Percentiles rank a stretch among this genome's conserved stretches.
phyloP scores from a whole-genome alignment of 2,113 vertebrate genomes.

The Gambusia affinis region DNA sequence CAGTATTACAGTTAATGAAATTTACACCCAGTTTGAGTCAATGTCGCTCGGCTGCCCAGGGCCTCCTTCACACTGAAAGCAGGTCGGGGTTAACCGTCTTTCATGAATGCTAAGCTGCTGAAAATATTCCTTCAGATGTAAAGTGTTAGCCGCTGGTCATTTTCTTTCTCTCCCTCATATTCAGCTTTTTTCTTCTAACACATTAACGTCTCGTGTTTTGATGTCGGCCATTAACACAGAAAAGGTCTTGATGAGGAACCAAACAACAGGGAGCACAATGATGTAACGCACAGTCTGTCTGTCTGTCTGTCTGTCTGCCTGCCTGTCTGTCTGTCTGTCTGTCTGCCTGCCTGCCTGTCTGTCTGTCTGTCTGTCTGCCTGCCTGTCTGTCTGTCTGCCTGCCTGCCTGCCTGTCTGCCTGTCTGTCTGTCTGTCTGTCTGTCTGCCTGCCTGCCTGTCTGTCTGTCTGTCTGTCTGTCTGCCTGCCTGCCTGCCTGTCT shows the following conservation, averaged over 20 bases:
- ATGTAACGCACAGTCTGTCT: constrained; percentile 4
- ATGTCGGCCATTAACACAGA: constrained; percentile 15
- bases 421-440: constrained; percentile 30
- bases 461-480: constrained; percentile 41
- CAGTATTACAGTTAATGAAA: constrained; percentile 65
- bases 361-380: too few relatives aligned
- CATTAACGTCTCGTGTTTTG: constrained; percentile 4
- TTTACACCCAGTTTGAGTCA: constrained; percentile 60
- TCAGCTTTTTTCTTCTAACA: constrained; percentile 10
- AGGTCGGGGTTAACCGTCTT: constrained; percentile 60
- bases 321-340: constrained; percentile 34
- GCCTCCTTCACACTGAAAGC: constrained; percentile 54
- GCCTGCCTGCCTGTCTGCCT: constrained; percentile 19
- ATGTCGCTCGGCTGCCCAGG: constrained; percentile 49
- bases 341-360: background rate
- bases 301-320: constrained; percentile 39
- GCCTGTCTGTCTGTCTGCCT: too few relatives aligned
- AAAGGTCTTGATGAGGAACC: constrained; percentile 7
- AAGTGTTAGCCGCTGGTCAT: constrained; percentile 46
- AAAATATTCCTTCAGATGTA: constrained; percentile 59
- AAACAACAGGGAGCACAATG: constrained; percentile 6
- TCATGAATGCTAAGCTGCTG: constrained; percentile 65
- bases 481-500: background rate
- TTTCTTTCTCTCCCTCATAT: constrained; percentile 31
- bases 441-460: constrained; percentile 28